These are phyloP conservation scores for Leucosticte australis DNA, from an alignment of 2,113 vertebrate species.

Conservation along the genomic window DNA sequence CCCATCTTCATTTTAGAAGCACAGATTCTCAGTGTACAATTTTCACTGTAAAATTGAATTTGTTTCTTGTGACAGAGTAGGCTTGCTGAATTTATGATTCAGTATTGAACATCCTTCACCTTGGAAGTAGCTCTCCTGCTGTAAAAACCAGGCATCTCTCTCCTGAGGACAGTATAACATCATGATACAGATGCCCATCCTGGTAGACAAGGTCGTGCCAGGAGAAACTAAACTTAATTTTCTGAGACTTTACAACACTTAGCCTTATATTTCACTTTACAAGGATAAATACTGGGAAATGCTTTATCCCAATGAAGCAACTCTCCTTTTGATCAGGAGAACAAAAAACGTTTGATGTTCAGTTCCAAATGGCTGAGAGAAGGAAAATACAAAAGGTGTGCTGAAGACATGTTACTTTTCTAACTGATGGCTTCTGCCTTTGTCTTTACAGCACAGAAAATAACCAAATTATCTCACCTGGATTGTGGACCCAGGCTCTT, in stretches of 20 bases:
- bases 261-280: slow-evolving; percentile 6
- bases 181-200: slow-evolving; percentile 28
- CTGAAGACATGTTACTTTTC: not conserved
- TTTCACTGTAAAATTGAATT: slow-evolving; percentile 52
- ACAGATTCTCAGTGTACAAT: slow-evolving; percentile 8
- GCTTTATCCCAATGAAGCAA: not conserved
- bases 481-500: not conserved
- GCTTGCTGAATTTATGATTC: slow-evolving; percentile 48
- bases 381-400: not conserved
- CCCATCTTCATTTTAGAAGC: slow-evolving; percentile 1
- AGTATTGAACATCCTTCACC: slow-evolving; percentile 33
- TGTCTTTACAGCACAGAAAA: not conserved
- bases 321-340: not conserved
- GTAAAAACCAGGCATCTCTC: not conserved
- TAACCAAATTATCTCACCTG: not conserved
- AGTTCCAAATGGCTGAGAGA: not conserved
- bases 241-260: not conserved
- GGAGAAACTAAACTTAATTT: slow-evolving; percentile 31
- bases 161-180: slow-evolving; percentile 12
- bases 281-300: slow-evolving; percentile 21
- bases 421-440: not conserved
- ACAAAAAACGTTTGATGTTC: not conserved
- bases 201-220: not conserved
- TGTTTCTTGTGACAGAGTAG: slow-evolving; percentile 40
- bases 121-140: not conserved